These are phyloP conservation scores for Eupeodes luniger DNA, from an alignment of 2,888 invertebrate genomes.

Conservation along the genomic window DNA sequence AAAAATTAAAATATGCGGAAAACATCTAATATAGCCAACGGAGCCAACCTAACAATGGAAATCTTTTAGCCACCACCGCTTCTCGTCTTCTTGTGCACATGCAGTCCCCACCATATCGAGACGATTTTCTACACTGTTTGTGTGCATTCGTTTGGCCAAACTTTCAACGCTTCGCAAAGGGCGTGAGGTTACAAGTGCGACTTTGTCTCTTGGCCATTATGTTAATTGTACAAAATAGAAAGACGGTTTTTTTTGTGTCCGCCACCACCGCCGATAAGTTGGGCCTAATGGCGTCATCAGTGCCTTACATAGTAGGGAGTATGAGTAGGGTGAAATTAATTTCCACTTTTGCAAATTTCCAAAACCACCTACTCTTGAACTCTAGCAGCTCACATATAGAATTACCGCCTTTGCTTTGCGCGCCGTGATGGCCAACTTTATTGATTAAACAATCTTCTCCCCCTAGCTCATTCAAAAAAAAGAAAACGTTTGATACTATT, in stretches of 20 bases:
- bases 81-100: slow-evolving; percentile 32
- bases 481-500: neutral
- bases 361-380: slow-evolving; percentile 26
- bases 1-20: slow-evolving; percentile 71
- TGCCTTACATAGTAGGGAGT: no score
- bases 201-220: slow-evolving; percentile 69
- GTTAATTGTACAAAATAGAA: slow-evolving; percentile 62
- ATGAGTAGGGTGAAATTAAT: slow-evolving; percentile 44
- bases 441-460: slow-evolving; percentile 72
- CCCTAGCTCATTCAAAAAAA: neutral
- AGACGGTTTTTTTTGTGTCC: neutral
- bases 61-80: slow-evolving; percentile 30
- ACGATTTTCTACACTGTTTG: neutral
- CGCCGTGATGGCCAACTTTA: slow-evolving; percentile 31
- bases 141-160: slow-evolving; percentile 29
- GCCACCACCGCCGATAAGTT: slow-evolving; percentile 30
- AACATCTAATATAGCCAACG: slow-evolving; percentile 51
- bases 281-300: slow-evolving; percentile 37
- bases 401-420: neutral
- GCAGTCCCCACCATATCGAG: slow-evolving; percentile 1
- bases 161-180: neutral
- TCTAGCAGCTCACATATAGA: neutral
- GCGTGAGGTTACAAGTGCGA: slow-evolving; percentile 52
- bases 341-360: slow-evolving; percentile 23
- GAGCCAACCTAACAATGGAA: slow-evolving; percentile 53